Evolutionary conservation across 92 coral and sea anemone species (phyloP).

Genomic region (Galaxea fascicularis): DNA sequence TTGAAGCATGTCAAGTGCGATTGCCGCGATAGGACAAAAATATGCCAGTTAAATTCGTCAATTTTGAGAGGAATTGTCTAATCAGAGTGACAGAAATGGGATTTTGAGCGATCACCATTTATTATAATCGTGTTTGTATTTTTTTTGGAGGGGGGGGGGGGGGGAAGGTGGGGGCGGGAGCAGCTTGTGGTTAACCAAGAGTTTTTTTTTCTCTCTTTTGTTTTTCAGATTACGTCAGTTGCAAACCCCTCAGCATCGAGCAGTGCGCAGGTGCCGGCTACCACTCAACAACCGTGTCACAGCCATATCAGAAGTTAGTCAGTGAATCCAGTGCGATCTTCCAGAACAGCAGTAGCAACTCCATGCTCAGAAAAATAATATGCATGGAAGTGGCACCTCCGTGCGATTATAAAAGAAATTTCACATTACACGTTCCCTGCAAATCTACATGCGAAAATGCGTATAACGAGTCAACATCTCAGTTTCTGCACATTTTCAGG

Average conservation of each 20-base stretch:
- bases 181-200: neutral
- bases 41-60: too few species aligned
- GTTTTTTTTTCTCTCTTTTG: neutral
- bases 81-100: too few species aligned
- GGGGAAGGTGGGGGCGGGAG: neutral
- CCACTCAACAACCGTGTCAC: constrained; percentile 21
- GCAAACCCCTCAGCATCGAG: neutral
- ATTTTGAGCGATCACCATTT: too few species aligned
- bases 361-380: constrained; percentile 25
- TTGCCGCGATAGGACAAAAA: neutral
- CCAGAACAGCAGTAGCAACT: neutral
- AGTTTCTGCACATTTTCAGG: constrained; percentile 25
- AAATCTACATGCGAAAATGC: constrained; percentile 20
- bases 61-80: too few species aligned
- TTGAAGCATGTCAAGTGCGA: neutral
- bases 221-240: constrained; percentile 17
- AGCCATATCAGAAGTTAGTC: constrained; percentile 18
- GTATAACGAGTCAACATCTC: constrained; percentile 1
- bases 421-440: constrained; percentile 28
- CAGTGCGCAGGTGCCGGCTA: constrained; percentile 32
- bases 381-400: constrained; percentile 56
- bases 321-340: neutral
- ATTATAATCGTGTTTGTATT: too few species aligned
- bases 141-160: too few species aligned
- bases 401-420: neutral